Conservation (phyloP, 2,888 invertebrate species). For the Drosophila anomelani region DNA sequence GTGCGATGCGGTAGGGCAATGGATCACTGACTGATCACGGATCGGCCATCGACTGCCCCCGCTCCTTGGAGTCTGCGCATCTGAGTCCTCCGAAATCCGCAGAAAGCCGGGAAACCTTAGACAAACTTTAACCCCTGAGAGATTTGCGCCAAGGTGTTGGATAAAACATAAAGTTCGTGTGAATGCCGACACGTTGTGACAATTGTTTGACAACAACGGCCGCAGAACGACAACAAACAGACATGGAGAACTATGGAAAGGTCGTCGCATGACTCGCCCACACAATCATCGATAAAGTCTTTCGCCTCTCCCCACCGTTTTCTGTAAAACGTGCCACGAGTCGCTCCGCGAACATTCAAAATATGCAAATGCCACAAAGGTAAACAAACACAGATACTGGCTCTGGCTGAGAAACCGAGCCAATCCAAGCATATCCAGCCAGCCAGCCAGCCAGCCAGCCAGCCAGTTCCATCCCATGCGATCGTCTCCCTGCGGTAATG, state of each 20-base stretch:
- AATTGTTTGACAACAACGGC: slow-evolving; percentile 76
- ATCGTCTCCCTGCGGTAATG: slow-evolving; percentile 17
- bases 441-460: slow-evolving; percentile 29
- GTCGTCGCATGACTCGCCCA: slow-evolving; percentile 55
- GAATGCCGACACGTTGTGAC: slow-evolving; percentile 82
- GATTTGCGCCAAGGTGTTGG: slow-evolving; percentile 71
- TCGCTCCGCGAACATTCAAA: slow-evolving; percentile 69
- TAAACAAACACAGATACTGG: slow-evolving; percentile 36
- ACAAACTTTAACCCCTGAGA: slow-evolving; percentile 51
- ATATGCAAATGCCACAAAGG: slow-evolving; percentile 75
- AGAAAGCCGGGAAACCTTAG: background rate
- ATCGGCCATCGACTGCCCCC: background rate
- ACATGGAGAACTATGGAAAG: slow-evolving; percentile 64
- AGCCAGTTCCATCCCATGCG: slow-evolving; percentile 25
- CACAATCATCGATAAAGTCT: slow-evolving; percentile 76
- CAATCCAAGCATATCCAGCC: slow-evolving; percentile 24
- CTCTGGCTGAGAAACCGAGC: slow-evolving; percentile 9
- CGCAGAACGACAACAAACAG: slow-evolving; percentile 33
- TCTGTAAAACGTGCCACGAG: slow-evolving; percentile 72
- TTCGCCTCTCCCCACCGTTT: slow-evolving; percentile 40
- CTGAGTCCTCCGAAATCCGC: background rate
- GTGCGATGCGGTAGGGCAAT: slow-evolving; percentile 80
- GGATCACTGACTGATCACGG: slow-evolving; percentile 20
- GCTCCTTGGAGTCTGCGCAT: background rate
- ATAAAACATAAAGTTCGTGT: slow-evolving; percentile 82